Evolutionary conservation across 2,113 vertebrate species (phyloP), one percentile per base, ranked within the genome.

Genomic region (Varanus komodoensis): DNA sequence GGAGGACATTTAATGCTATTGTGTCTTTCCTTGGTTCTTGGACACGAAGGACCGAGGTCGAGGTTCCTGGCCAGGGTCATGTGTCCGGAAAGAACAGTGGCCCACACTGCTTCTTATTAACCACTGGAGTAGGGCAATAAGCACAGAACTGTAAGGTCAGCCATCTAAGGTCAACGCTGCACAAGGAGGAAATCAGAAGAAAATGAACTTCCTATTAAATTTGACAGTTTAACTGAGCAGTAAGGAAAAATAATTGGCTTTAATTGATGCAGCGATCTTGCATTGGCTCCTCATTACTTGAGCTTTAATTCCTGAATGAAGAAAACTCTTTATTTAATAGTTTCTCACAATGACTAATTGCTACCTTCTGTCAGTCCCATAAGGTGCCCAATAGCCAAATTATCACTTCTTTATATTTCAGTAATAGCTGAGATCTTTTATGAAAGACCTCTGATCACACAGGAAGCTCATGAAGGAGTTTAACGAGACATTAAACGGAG

Each of bases 311-410:
- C 91, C 84, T 44, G 79, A 87, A 89, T 89, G 74, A 74, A 89
- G 77, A 91, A 74, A 54, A 88, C 68, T 88, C 67, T 91, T 48
- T 80, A 89, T 92, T 82, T 87, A 93, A 92, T 52, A 90, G 89
- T 83, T 84, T 81, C 52, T 93, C 81, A 27, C 0, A 0, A 67
- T 1, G 0, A 87, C 90, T 86, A 89, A 93, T 92, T 89, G 78
- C 57, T 94, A 92, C 88, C 87, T 93, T 86, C 88, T 87, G 64
- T 74, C 87, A n/a, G 68, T 94, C 90, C 89, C 88, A 79, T 68
- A 57, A 64, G 82, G 88, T 74, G 67, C 77, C 80, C 90, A 89
- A 61, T 6, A 91, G 90, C 79, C 89, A 87, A 89, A 89, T 89
- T 85, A 93, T 77, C 38, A 50, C 61, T 84, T 61, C 88, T 85